Evolutionary conservation across 2,113 vertebrate species (phyloP).

Genomic region (Diglossa brunneiventris): DNA sequence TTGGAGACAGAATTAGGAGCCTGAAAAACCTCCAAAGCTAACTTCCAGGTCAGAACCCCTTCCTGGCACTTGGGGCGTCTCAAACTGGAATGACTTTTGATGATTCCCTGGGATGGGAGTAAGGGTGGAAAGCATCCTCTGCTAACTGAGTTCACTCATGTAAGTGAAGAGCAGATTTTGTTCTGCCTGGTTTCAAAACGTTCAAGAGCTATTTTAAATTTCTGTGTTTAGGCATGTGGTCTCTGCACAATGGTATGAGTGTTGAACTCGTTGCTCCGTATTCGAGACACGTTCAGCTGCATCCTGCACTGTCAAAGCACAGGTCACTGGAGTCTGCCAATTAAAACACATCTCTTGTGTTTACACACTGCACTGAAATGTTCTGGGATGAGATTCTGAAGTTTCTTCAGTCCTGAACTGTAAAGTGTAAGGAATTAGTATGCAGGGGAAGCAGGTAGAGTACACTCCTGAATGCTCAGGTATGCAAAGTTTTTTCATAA

Average conservation of each 20-base stretch:
- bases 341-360: neutral
- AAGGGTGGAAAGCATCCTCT: neutral
- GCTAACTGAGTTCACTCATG: neutral
- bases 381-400: neutral
- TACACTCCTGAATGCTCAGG: neutral
- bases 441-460: neutral
- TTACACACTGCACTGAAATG: neutral
- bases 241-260: neutral
- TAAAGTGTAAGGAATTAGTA: neutral
- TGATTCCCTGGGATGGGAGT: neutral
- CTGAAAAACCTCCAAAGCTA: neutral
- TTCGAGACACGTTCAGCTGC: neutral
- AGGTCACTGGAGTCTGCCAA: conserved; percentile 6
- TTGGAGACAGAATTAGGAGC: neutral
- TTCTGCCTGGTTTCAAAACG: neutral
- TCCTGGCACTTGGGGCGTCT: neutral
- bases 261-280: neutral
- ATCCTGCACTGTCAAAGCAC: conserved; percentile 21
- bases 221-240: neutral
- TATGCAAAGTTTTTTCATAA: neutral
- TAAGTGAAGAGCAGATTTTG: neutral
- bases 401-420: neutral
- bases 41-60: neutral
- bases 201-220: neutral
- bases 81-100: neutral